Conservation (phyloP, 2,797 vertebrate genomes). For the Pseudochirops corinnae region DNA sequence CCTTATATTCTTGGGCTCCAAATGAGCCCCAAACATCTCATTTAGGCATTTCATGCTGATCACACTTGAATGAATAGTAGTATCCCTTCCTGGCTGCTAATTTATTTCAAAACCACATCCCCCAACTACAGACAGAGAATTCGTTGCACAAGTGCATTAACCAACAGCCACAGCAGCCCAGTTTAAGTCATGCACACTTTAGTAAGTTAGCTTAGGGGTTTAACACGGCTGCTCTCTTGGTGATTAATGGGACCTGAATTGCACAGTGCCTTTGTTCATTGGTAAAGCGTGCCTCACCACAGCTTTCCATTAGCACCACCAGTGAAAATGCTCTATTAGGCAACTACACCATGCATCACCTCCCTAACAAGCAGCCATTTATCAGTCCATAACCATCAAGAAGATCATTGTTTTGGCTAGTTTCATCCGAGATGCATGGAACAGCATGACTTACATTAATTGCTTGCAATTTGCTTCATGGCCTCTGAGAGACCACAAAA, state of each 20-base stretch:
- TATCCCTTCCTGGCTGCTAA: not conserved
- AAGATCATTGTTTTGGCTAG: slow-evolving; percentile 54
- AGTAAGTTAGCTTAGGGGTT: slow-evolving; percentile 28
- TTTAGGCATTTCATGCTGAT: slow-evolving; percentile 48
- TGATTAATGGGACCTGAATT: slow-evolving; percentile 57
- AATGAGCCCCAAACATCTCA: not conserved
- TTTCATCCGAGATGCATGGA: slow-evolving; percentile 32
- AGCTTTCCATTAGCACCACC: not conserved
- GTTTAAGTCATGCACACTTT: slow-evolving; percentile 9
- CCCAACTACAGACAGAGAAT: slow-evolving; percentile 31
- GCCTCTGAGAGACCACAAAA: slow-evolving; percentile 48
- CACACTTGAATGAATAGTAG: slow-evolving; percentile 12
- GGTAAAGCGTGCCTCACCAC: slow-evolving; percentile 51
- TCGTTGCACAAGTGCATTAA: slow-evolving; percentile 32
- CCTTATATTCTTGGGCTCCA: not conserved
- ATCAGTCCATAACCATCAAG: slow-evolving; percentile 23
- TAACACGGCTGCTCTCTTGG: slow-evolving; percentile 54
- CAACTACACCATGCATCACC: not conserved
- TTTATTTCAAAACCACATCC: slow-evolving; percentile 27
- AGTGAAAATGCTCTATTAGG: not conserved
- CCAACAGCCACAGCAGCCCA: slow-evolving; percentile 17
- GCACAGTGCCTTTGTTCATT: not conserved
- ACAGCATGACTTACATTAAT: not conserved
- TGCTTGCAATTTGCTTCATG: slow-evolving; percentile 28
- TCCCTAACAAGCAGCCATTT: slow-evolving; percentile 9